Conservation (phyloP, 2,113 vertebrate genomes). For the Butorides virescens region DNA sequence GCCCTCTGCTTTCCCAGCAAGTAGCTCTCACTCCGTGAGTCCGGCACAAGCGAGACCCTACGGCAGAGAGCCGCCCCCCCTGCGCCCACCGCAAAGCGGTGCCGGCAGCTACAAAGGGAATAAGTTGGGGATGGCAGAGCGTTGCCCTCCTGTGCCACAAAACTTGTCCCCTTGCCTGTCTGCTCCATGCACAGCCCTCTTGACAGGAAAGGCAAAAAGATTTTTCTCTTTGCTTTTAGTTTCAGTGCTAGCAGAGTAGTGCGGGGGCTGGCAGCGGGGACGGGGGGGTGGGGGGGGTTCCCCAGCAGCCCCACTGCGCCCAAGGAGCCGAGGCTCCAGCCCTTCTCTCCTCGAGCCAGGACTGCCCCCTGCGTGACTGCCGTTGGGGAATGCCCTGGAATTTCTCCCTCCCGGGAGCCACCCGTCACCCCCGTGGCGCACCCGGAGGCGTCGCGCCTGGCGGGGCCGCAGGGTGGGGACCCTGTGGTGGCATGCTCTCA, state of each 20-base stretch:
- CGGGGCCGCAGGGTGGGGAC: not conserved
- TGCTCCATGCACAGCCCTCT: not conserved
- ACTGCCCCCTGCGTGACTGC: not conserved
- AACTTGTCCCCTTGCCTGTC: not conserved
- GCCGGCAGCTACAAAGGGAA: not conserved
- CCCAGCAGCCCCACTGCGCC: not conserved
- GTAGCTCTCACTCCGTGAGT: not conserved
- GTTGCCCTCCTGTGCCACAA: too few species aligned
- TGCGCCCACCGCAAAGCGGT: rapidly evolving
- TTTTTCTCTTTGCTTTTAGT: not conserved
- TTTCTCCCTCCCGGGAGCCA: not conserved
- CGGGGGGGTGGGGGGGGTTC: too few species aligned
- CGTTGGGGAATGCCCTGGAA: not conserved
- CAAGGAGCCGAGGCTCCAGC: not conserved
- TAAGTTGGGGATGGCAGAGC: not conserved
- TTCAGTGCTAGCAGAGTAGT: not conserved
- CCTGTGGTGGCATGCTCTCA: rapidly evolving
- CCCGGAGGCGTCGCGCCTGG: rapidly evolving
- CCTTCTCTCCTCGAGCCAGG: not conserved
- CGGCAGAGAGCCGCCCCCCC: not conserved
- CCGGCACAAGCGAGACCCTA: not conserved
- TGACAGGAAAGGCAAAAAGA: not conserved
- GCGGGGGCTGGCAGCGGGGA: not conserved
- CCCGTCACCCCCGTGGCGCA: rapidly evolving
- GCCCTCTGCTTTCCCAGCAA: not conserved